These are phyloP conservation scores for Drosophila insularis DNA, from an alignment of 1,140 invertebrate genomes.

Conservation along the genomic window DNA sequence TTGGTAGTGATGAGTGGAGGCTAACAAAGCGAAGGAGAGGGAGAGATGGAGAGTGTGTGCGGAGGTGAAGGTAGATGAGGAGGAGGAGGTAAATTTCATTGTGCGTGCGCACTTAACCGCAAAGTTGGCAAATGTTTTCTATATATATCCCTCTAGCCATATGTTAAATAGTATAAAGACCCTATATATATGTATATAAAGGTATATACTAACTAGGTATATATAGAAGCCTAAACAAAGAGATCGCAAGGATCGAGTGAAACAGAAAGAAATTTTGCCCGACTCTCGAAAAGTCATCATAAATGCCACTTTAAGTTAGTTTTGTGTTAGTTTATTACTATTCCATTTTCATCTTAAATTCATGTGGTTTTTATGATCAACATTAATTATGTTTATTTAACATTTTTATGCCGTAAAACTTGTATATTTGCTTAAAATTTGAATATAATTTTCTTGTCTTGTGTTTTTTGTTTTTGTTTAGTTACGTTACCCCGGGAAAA, in stretches of 20 bases:
- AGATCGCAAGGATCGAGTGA: too few relatives aligned
- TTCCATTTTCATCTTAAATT: not conserved
- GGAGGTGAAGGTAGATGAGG: not conserved
- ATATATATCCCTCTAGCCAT: conserved; percentile 13
- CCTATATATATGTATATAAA: not conserved
- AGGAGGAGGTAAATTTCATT: conserved; percentile 42
- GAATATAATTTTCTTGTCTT: not conserved
- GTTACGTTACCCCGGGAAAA: not conserved
- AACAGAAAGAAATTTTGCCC: too few relatives aligned
- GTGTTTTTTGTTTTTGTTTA: too few relatives aligned
- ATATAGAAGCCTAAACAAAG: too few relatives aligned
- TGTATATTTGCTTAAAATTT: conserved; percentile 14
- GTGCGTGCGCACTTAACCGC: conserved; percentile 72
- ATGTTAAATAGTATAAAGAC: conserved; percentile 17
- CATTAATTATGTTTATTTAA: conserved; percentile 57
- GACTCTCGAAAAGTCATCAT: too few relatives aligned
- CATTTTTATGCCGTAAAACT: conserved; percentile 17
- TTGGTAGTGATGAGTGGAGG: conserved; percentile 21
- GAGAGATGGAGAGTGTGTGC: not conserved
- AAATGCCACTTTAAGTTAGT: too few relatives aligned
- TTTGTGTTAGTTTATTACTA: too few relatives aligned
- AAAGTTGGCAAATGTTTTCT: conserved; percentile 62
- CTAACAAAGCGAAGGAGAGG: conserved; percentile 2
- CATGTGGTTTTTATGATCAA: conserved; percentile 26
- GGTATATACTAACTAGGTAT: too few relatives aligned